Base-by-base conservation (phyloP, 2,797 vertebrate species). In the Salarias fasciatus region DNA sequence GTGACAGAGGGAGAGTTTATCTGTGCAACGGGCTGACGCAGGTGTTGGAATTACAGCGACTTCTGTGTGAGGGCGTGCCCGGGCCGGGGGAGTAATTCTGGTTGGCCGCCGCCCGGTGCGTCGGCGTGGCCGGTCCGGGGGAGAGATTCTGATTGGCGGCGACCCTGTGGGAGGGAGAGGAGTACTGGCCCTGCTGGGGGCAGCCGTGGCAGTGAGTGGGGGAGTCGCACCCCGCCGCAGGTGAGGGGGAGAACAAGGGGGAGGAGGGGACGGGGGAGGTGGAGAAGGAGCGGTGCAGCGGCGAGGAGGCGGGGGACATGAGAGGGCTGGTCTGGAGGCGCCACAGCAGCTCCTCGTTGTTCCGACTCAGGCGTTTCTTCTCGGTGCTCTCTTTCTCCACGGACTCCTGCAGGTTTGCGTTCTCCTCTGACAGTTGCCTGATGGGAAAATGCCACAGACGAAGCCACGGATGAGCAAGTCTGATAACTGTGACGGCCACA, bases 301-400 rank as follows among this genome's bases (percentile, higher is more conserved):
- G 95, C 0, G 96, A 95, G 0, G 94, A 86, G 0, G 93, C 77
- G 0, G 95, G 93, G 0, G 96, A 95, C 58, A 95, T 86, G 62
- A 95, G 95, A 33, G 97, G 96, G 83, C 96, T 98, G 1, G 95
- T 95, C 87, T 99, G 96, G 29, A 99, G 95, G 53, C 96, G 98
- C 98, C 97, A 99, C 52, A 99, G 92, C 41, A 99, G 92, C 89
- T 99, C 97, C 61, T 99, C 97, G 0, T 99, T 99, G 80, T 97
- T 98, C 11, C 94, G 92, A 67, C 97, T 98, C 69, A 99, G 78
- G 12, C 96, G 92, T 85, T 98, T 99, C 90, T 99, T 99, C 84
- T 98, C 97, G 0, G 93, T 94, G 78, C 87, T 94, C 89, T 99
- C 97, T 75, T 96, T 98, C 86, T 98, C 96, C 0, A 99, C 95